Conservation (phyloP, 2,113 vertebrate species). For the Mormoops blainvillei region DNA sequence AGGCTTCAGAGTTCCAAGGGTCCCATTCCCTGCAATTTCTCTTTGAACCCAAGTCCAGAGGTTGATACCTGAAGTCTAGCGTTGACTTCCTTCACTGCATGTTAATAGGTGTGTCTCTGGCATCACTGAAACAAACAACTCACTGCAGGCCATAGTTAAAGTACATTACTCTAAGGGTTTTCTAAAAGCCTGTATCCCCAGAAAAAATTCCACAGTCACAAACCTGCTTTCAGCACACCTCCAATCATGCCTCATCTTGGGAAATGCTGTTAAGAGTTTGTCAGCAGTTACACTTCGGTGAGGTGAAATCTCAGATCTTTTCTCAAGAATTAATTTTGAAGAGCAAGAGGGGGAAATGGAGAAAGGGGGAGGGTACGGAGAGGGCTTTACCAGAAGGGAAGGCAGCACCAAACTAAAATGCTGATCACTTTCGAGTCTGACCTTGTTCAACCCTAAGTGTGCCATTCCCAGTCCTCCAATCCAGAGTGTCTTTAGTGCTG, state of each 20-base stretch:
- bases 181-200: background rate
- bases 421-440: background rate
- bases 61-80: background rate
- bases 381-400: background rate
- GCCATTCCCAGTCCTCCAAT: background rate
- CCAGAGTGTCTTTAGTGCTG: background rate
- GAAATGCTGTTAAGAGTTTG: background rate
- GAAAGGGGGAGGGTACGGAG: background rate
- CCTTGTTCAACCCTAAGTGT: background rate
- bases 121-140: background rate
- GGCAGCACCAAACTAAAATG: background rate
- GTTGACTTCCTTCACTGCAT: background rate
- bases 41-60: background rate
- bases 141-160: background rate
- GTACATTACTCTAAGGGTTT: background rate
- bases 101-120: background rate
- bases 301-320: background rate
- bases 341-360: background rate
- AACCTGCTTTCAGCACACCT: background rate
- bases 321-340: background rate
- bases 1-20: background rate
- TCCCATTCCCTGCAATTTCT: background rate
- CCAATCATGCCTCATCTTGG: background rate
- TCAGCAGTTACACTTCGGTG: background rate
- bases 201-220: background rate